Base-by-base conservation (phyloP, 2,797 vertebrate genomes). In the Siniperca undulata region DNA sequence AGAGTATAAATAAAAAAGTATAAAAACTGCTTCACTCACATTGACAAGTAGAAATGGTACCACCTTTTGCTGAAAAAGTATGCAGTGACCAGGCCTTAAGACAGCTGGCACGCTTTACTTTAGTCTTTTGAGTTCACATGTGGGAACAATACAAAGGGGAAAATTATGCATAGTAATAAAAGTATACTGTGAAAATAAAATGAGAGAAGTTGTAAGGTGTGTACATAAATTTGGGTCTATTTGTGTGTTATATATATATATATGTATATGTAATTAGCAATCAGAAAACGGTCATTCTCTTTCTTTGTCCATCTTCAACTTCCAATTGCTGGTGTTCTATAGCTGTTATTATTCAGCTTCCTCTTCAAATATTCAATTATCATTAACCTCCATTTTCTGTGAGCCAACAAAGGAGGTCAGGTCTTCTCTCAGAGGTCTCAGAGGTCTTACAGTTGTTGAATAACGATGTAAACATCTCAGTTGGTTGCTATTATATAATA, bases 351-450 rank as follows among this genome's bases (percentile, higher is more conserved):
- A 88, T 90, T 91, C 72, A 82, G 30, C 62, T 11, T 65, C 48
- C 76, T 82, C 36, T 74, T 91, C 56, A 87, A 88, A 89, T 90
- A 88, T 86, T 83, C 72, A 91, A 68, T 89, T 88, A 88, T 65
- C 74, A 88, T 84, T 89, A 88, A 85, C 86, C 82, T 80, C 73
- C 22, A 70, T 81, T 80, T 89, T 84, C 76, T 74, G 19, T 9
- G 44, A 72, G 65, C 56, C 62, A 70, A 52, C 38, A n/a, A 53
- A 19, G 8, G 80, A 78, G 82, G 86, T 89, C 74, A 87, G 0
- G 38, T 77, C 40, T 22, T 81, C 73, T 53, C 75, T 79, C 66
- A 36, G 66, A 74, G 65, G 77, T 86, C 72, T 24, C 66, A 36
- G 66, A 74, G 65, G 77, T 86, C 72, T 24, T 76, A 38, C 74